Base-by-base conservation (phyloP, 2,888 invertebrate genomes). In the Eupithecia inturbata region DNA sequence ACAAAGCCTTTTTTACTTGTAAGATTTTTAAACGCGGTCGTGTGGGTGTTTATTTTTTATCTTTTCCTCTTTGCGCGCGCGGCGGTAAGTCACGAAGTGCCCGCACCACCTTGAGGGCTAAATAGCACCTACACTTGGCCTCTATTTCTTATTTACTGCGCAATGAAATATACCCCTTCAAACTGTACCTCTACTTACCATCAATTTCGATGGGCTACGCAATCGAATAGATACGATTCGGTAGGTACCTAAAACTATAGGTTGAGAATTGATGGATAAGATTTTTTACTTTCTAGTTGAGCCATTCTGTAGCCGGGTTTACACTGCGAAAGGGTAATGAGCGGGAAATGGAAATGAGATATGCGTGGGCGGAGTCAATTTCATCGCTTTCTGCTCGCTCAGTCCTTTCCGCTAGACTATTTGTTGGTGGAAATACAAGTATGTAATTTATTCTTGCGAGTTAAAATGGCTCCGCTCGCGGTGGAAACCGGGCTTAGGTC, bases 71-170 rank as follows among this genome's bases (percentile, higher is more conserved):
- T 82, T 81, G 83, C 85, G 86, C 87, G 85, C 86, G 86, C 88
- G 84, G 87, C 92, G 92, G 94, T 94, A 93, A 94, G 94, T 94
- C 94, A 94, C 94, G 94, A 94, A 89, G 88, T 82, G 83, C 83
- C 87, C 84, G 85, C 82, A 82, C 92, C 92, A 91, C 92, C 93
- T 92, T 91, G 91, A 89, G 93, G 92, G 91, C 92, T 92, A 92
- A 93, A 92, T 92, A 92, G 90, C 93, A 92, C 93, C 92, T 91
- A 91, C 89, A 86, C 81, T 80, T 80, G 70, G 77, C 84, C 81
- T 57, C 84, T 81, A 79, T 80, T 81, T 82, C 84, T 86, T 89
- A 85, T 88, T 88, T 87, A 89, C 86, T 83, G 81, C 79, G 80
- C 79, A 84, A 84, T 83, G 79, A 78, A 82, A 82, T 81, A 80